These are phyloP conservation scores for Ellobium chinense DNA, from an alignment of 2,888 invertebrate species.

Conservation along the genomic window DNA sequence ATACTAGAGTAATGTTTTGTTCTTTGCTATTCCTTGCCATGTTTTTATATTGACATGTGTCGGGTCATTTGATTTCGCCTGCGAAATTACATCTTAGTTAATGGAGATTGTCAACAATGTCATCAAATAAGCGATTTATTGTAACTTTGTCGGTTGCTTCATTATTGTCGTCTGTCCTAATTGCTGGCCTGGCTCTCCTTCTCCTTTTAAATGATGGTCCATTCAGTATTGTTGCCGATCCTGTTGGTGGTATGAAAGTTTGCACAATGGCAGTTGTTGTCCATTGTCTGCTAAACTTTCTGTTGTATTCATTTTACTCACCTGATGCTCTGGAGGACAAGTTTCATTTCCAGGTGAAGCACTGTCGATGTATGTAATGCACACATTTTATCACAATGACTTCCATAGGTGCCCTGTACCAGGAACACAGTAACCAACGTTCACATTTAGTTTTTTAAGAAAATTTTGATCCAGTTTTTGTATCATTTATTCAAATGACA, in stretches of 20 bases:
- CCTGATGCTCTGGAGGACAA: background rate
- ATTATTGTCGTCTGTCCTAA: constrained; percentile 18
- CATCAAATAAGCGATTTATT: constrained; percentile 19
- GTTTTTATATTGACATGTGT: too few relatives aligned
- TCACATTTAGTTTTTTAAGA: too few relatives aligned
- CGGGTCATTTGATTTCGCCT: too few relatives aligned
- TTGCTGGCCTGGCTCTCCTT: background rate
- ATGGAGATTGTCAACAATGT: constrained; percentile 1
- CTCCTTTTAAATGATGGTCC: constrained; percentile 14
- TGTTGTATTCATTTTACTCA: constrained; percentile 11
- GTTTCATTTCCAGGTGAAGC: background rate
- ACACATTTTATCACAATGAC: too few relatives aligned
- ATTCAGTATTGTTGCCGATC: constrained; percentile 14
- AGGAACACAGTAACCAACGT: too few relatives aligned
- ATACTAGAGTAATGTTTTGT: too few relatives aligned
- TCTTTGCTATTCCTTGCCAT: too few relatives aligned
- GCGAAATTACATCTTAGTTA: background rate
- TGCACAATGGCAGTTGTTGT: background rate
- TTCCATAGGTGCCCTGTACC: too few relatives aligned
- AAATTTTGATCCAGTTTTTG: too few relatives aligned
- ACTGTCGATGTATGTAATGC: too few relatives aligned
- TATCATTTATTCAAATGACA: too few relatives aligned
- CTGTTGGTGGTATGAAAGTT: constrained; percentile 19
- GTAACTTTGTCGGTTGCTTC: constrained; percentile 21
- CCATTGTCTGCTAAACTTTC: constrained; percentile 20